Conservation (phyloP, 2,888 invertebrate species). For the Pseudococcus jackbeardsleyi region DNA sequence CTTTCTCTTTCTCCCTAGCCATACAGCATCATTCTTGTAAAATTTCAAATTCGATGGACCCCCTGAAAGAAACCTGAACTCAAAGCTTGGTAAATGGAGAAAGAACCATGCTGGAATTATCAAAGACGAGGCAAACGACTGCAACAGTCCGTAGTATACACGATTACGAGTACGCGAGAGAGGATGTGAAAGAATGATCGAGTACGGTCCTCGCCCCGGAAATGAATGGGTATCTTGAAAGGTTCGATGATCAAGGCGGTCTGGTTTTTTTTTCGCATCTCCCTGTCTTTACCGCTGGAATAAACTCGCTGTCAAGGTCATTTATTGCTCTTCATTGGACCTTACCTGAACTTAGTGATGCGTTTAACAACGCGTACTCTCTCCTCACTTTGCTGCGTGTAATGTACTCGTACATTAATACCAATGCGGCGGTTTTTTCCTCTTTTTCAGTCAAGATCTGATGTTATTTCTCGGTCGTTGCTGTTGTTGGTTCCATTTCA, state of each 20-base stretch:
- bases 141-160: too few relatives aligned
- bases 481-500: conserved; percentile 45
- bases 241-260: conserved; percentile 63
- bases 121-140: not conserved
- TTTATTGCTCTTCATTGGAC: conserved; percentile 62
- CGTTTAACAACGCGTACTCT: conserved; percentile 49
- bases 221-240: conserved; percentile 60
- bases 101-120: not conserved
- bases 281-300: conserved; percentile 46
- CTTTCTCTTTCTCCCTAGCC: too few relatives aligned
- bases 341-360: conserved; percentile 62
- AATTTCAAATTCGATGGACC: too few relatives aligned
- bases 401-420: not conserved
- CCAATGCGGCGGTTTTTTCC: not conserved
- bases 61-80: too few relatives aligned
- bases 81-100: not conserved
- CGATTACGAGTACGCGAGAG: not conserved
- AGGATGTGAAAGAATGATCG: conserved; percentile 63
- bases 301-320: conserved; percentile 62
- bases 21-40: too few relatives aligned
- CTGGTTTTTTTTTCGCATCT: conserved; percentile 62
- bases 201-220: conserved; percentile 63
- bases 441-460: not conserved
- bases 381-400: not conserved
- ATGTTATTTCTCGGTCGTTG: not conserved